Evolutionary conservation across 2,888 invertebrate genomes (phyloP).

Genomic region (Agrypnus murinus): DNA sequence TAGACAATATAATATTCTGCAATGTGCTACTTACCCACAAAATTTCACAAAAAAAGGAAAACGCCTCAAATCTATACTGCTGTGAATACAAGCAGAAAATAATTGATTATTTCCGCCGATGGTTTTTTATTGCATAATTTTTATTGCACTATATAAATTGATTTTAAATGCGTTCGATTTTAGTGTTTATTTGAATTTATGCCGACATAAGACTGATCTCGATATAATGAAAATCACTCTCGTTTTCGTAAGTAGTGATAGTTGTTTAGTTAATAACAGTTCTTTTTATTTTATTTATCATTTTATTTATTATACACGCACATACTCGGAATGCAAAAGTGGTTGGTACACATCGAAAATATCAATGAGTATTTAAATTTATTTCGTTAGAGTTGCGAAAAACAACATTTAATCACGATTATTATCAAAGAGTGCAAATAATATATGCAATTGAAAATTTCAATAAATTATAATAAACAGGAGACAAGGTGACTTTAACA

Average conservation of each 20-base stretch:
- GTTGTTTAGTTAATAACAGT: not conserved
- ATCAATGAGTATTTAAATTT: no score
- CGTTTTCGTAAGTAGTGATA: constrained; percentile 39
- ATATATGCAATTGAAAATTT: no score
- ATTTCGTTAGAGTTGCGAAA: no score
- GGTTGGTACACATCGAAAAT: no score
- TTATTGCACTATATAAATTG: constrained; percentile 45
- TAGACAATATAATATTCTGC: constrained; percentile 11
- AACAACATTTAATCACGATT: no score
- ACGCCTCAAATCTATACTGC: not conserved
- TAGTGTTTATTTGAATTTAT: constrained; percentile 35
- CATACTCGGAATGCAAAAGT: no score
- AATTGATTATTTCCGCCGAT: constrained; percentile 38
- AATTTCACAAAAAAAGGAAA: constrained; percentile 38
- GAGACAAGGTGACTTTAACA: no score
- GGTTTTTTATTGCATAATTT: constrained; percentile 40
- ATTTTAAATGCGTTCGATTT: constrained; percentile 19
- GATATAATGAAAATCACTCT: constrained; percentile 32
- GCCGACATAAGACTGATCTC: not conserved
- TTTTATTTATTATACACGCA: not conserved
- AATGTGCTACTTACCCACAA: constrained; percentile 42
- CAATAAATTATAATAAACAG: no score
- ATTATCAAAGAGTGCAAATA: no score
- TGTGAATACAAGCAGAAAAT: constrained; percentile 28
- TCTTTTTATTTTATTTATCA: not conserved